Evolutionary conservation across 2,888 invertebrate genomes (phyloP).

Genomic region (Machimus rusticus): DNA sequence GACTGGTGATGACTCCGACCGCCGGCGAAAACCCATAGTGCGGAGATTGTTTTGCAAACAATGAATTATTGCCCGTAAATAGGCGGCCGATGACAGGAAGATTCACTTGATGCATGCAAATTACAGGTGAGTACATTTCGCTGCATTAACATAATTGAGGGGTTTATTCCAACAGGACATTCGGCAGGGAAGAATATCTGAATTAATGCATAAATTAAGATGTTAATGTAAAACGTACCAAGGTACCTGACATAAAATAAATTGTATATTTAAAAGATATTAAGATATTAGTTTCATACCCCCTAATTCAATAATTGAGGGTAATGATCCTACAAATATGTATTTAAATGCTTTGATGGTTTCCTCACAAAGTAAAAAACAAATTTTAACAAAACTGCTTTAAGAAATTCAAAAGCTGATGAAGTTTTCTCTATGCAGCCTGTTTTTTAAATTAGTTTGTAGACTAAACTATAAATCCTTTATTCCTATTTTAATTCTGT

Average conservation of each 20-base stretch:
- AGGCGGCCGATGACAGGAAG: not conserved
- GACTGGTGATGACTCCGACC: not conserved
- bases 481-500: too few species aligned
- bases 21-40: not conserved
- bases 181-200: not conserved
- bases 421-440: too few species aligned
- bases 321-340: not conserved
- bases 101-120: not conserved
- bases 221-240: not conserved
- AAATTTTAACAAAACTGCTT: too few species aligned
- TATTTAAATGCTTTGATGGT: too few species aligned
- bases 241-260: not conserved
- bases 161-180: not conserved
- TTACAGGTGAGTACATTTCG: not conserved
- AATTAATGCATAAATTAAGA: not conserved
- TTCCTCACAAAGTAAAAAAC: not conserved
- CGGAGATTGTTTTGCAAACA: not conserved
- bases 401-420: too few species aligned
- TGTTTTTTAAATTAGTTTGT: too few species aligned
- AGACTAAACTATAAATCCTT: too few species aligned
- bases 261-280: not conserved
- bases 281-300: not conserved
- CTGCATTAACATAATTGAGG: not conserved
- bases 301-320: not conserved
- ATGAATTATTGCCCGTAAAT: not conserved